Evolutionary conservation across 2,888 invertebrate genomes (phyloP).

Genomic region (Lepetodrilus schrolli): DNA sequence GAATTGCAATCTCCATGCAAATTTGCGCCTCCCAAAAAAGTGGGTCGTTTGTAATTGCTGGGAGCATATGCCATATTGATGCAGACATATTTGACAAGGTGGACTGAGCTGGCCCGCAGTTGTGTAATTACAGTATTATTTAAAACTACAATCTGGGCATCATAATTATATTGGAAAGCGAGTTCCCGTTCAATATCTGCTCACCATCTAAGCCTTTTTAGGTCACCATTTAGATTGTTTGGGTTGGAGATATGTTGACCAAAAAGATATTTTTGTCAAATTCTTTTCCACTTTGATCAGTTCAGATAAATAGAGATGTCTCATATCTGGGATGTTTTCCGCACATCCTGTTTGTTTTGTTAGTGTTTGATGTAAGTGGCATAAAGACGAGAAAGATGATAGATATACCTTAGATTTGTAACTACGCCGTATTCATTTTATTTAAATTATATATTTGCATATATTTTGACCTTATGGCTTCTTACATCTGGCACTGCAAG

Average conservation of each 20-base stretch:
- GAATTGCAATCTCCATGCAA: constrained; percentile 28
- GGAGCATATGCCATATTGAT: constrained; percentile 35
- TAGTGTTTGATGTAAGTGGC: no score
- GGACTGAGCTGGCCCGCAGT: background rate
- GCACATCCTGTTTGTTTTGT: no score
- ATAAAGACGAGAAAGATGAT: no score
- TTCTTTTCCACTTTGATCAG: background rate
- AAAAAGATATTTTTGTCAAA: background rate
- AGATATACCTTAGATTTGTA: no score
- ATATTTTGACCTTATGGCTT: no score
- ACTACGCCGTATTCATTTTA: no score
- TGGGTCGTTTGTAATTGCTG: constrained; percentile 32
- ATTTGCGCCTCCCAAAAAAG: constrained; percentile 23
- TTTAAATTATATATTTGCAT: no score
- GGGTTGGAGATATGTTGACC: constrained; percentile 7
- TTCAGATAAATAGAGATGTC: background rate
- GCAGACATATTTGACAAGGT: constrained; percentile 30
- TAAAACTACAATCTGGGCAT: constrained; percentile 26
- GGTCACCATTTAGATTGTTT: constrained; percentile 17
- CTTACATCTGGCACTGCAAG: no score
- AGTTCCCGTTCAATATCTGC: constrained; percentile 7
- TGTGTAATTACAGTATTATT: constrained; percentile 27
- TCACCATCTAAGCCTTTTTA: constrained; percentile 13
- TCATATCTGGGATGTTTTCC: no score
- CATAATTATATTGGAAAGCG: constrained; percentile 19